A percentile compares a stretch with the other conserved stretches of the same genome.
phyloP scores from a whole-genome alignment of 2,113 vertebrate genomes.

The Protobothrops flavoviridis region DNA sequence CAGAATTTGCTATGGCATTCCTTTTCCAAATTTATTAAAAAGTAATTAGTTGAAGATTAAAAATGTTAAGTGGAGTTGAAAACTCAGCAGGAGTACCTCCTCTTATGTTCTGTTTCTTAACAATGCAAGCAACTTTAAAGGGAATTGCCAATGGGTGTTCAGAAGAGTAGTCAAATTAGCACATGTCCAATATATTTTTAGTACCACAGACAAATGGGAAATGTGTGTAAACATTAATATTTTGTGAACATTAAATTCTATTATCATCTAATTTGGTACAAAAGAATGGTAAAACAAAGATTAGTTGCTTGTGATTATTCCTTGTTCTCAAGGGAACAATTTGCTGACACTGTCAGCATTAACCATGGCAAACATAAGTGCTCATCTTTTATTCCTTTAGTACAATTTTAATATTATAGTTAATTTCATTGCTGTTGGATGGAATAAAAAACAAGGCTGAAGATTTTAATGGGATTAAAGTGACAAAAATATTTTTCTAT shows the following conservation, averaged over 20 bases:
- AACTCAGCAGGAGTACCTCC: background rate
- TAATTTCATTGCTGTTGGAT: slow-evolving; percentile 23
- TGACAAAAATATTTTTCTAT: background rate
- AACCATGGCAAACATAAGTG: background rate
- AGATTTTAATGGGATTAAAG: background rate
- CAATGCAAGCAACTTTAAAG: background rate
- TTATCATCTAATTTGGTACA: slow-evolving; percentile 20
- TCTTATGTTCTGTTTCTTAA: background rate
- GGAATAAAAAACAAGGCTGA: background rate
- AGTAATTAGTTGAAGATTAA: background rate
- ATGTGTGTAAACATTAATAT: slow-evolving; percentile 5
- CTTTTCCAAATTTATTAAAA: background rate
- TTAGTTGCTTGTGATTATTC: slow-evolving; percentile 41
- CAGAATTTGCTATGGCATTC: background rate
- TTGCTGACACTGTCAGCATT: slow-evolving; percentile 34
- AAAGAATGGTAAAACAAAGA: slow-evolving; percentile 43
- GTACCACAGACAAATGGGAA: slow-evolving; percentile 32
- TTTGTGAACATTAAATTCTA: slow-evolving; percentile 39
- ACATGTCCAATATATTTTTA: background rate
- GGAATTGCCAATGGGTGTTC: fast-evolving
- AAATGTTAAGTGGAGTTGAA: background rate
- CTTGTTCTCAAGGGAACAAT: slow-evolving; percentile 42
- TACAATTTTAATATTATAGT: background rate
- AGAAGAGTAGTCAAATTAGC: background rate
- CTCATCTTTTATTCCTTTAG: slow-evolving; percentile 27